Evolutionary conservation across 2,113 vertebrate species (phyloP), one percentile per base, ranked within the genome.

Genomic region (Butorides virescens): DNA sequence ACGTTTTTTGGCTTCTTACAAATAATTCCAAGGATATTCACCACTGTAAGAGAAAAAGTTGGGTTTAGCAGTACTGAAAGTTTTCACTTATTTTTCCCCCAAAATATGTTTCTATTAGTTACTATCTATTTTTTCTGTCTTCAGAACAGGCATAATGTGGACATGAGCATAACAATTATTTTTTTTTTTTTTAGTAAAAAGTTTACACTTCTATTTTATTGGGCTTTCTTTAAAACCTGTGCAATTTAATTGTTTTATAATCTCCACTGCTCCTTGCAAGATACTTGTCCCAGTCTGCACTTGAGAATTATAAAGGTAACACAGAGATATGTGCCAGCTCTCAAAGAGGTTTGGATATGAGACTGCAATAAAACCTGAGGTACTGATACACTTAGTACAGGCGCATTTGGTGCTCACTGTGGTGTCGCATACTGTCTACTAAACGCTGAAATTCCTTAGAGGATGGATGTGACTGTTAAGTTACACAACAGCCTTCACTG

Each of bases 341-440:
- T 78, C 42, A 68, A 6, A 58, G 36, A 20, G 22, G 12, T 77
- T 34, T 62, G 15, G 42, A 32, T 29, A 10, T 3, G 18, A 25
- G 29, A 80, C 7, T 46, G 47, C 53, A 39, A n/a, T 62, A 62
- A 62, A 72, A 29, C 16, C 66, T 17, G 19, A 78, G 27, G n/a
- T n/a, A 32, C 55, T 30, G 4, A 10, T 29, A 34, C 10, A 8
- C 5, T 66, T 15, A 21, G n/a, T n/a, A 23, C 15, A 56, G 53
- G 46, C 26, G 13, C 29, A 13, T 15, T 15, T 66, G 25, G 32
- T 27, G 36, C 39, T 49, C 36, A 10, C 39, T 34, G 32, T 0
- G 0, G 18, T 39, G 76, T 53, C 15, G 49, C 1, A 1, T 16
- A 8, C 22, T 13, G 27, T 10, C 27, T 44, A 7, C 15, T 39